phyloP scores from a whole-genome alignment of 2,888 invertebrate species.

The Drosophila ustulata region DNA sequence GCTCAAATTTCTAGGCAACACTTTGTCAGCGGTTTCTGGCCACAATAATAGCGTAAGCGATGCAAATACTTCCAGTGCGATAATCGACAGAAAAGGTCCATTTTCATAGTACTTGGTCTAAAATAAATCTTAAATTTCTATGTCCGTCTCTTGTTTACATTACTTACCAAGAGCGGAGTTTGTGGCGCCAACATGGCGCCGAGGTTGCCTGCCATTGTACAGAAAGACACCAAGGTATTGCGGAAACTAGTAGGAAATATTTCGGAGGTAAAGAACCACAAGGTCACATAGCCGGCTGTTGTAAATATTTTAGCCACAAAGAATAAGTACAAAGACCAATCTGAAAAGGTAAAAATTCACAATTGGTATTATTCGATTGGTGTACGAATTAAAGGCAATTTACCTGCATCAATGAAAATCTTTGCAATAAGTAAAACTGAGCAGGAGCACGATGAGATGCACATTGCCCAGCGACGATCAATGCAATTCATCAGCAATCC shows the following conservation, averaged over 20 bases:
- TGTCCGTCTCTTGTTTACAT: accelerated
- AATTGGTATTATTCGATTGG: slow-evolving; percentile 29
- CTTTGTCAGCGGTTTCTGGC: slow-evolving; percentile 85
- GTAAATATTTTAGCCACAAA: slow-evolving; percentile 88
- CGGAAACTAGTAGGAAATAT: slow-evolving; percentile 89
- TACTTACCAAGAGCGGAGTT: slow-evolving; percentile 87
- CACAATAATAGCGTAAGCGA: slow-evolving; percentile 87
- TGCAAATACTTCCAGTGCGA: slow-evolving; percentile 86
- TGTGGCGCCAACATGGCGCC: slow-evolving; percentile 90
- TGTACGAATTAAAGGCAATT: slow-evolving; percentile 3
- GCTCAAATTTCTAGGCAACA: slow-evolving; percentile 87
- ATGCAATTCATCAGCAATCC: slow-evolving; percentile 88
- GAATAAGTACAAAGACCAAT: slow-evolving; percentile 86
- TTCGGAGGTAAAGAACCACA: slow-evolving; percentile 89
- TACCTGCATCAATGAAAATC: slow-evolving; percentile 51
- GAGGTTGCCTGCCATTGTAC: slow-evolving; percentile 89
- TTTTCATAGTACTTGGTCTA: slow-evolving; percentile 84
- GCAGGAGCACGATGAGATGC: slow-evolving; percentile 87
- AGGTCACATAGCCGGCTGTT: slow-evolving; percentile 88
- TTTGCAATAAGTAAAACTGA: slow-evolving; percentile 81
- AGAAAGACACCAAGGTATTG: slow-evolving; percentile 88
- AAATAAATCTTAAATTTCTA: not conserved
- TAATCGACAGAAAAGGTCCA: slow-evolving; percentile 87
- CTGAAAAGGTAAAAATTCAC: slow-evolving; percentile 2
- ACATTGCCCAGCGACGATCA: slow-evolving; percentile 88